These are phyloP conservation scores for Stratiomys singularior DNA, from an alignment of 2,888 invertebrate genomes.

Conservation along the genomic window DNA sequence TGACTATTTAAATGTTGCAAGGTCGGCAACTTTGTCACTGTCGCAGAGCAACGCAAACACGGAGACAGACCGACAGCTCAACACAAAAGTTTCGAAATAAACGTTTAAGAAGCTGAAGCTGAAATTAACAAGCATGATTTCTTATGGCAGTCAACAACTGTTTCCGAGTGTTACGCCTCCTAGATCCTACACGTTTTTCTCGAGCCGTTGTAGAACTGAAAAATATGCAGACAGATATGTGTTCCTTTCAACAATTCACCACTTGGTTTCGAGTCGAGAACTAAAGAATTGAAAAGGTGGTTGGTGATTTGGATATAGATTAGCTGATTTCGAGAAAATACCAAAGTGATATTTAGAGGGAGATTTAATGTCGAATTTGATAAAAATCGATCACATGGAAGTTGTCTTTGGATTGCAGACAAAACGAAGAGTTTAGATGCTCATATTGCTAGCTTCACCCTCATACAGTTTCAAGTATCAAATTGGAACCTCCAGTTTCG, in stretches of 20 bases:
- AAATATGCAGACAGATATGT: background rate
- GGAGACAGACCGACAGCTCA: background rate
- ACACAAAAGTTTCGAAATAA: background rate
- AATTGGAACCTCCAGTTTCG: too few species aligned
- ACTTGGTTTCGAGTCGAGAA: background rate
- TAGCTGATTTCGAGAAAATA: background rate
- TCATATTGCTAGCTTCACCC: too few species aligned
- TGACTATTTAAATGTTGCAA: conserved; percentile 20
- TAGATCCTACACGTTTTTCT: background rate
- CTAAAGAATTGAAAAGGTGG: background rate
- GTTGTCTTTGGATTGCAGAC: background rate
- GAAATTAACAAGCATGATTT: background rate
- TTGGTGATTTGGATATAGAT: background rate
- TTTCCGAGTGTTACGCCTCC: background rate
- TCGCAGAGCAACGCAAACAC: background rate
- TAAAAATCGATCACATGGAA: too few species aligned
- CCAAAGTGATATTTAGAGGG: background rate
- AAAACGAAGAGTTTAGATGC: too few species aligned
- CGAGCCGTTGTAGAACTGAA: background rate
- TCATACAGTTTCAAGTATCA: too few species aligned
- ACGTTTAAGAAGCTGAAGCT: background rate
- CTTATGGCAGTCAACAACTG: too few species aligned
- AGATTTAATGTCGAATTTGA: background rate
- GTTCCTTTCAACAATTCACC: background rate
- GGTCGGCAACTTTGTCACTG: conserved; percentile 16